phyloP scores from a whole-genome alignment of 2,113 vertebrate species.

The Esox niger region DNA sequence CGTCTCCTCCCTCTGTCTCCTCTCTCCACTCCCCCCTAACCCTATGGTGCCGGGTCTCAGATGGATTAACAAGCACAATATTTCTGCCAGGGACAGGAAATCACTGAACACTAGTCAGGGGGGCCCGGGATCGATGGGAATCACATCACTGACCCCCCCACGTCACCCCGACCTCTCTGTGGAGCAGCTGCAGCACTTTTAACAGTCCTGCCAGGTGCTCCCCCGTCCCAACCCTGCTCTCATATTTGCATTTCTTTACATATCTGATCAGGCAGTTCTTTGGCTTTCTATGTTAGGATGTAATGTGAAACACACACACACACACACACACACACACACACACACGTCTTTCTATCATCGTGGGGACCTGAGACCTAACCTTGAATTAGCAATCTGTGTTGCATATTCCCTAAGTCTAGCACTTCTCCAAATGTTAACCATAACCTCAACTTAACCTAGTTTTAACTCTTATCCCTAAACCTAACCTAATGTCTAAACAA shows the following conservation, averaged over 20 bases:
- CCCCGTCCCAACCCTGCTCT: not conserved
- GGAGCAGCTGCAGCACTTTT: not conserved
- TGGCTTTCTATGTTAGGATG: not conserved
- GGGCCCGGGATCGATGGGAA: constrained; percentile 56
- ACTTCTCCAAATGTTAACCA: too few species aligned
- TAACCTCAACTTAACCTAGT: too few species aligned
- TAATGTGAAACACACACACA: not conserved
- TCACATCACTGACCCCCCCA: constrained; percentile 58
- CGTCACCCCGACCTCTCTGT: constrained; percentile 34
- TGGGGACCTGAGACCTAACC: too few species aligned
- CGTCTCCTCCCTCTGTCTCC: constrained; percentile 21
- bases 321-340: constrained; percentile 3
- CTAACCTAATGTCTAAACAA: too few species aligned
- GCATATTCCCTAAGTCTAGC: too few species aligned
- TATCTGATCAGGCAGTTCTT: not conserved
- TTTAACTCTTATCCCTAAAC: too few species aligned
- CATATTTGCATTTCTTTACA: not conserved
- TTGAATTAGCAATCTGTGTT: too few species aligned
- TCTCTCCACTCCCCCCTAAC: not conserved
- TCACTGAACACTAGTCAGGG: constrained; percentile 72
- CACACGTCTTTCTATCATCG: too few species aligned
- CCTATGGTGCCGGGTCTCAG: constrained; percentile 58
- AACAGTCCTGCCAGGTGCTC: not conserved
- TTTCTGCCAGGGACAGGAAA: constrained; percentile 69
- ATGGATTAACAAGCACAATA: constrained; percentile 72